phyloP scores from a whole-genome alignment of 1,140 invertebrate genomes.

The Laupala kohalensis region DNA sequence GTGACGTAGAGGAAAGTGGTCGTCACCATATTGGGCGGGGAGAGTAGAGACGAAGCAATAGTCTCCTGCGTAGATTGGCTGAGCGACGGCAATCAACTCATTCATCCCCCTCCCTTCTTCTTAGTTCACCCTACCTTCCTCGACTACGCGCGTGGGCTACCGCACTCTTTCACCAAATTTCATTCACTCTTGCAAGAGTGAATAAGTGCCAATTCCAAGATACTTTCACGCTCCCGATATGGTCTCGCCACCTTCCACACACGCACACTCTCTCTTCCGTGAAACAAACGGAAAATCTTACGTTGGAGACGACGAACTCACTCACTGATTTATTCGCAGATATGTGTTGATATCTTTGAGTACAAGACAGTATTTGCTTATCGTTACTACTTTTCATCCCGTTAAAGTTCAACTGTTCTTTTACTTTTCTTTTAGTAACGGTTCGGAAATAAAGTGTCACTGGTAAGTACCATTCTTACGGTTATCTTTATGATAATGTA shows the following conservation, averaged over 20 bases:
- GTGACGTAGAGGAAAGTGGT: background rate
- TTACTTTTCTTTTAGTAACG: background rate
- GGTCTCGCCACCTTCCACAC: background rate
- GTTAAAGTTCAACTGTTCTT: too few relatives aligned
- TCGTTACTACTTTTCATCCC: too few relatives aligned
- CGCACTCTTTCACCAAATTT: background rate
- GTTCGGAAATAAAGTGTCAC: background rate
- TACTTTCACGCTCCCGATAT: background rate
- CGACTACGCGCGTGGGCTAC: background rate
- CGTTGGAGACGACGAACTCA: background rate
- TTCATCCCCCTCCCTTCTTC: background rate
- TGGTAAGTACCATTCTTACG: background rate
- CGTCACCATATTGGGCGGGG: background rate
- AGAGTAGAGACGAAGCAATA: background rate
- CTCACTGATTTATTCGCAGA: background rate
- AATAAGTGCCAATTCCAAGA: background rate
- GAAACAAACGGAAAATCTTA: background rate
- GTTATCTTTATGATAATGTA: background rate
- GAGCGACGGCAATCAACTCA: background rate
- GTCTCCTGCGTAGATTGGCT: background rate
- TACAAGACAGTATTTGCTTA: background rate
- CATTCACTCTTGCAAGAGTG: background rate
- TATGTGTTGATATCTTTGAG: background rate
- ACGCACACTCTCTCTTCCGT: background rate
- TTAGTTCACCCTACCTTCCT: background rate